phyloP scores from a whole-genome alignment of 2,888 invertebrate species.

The Invenusta paracnida region DNA sequence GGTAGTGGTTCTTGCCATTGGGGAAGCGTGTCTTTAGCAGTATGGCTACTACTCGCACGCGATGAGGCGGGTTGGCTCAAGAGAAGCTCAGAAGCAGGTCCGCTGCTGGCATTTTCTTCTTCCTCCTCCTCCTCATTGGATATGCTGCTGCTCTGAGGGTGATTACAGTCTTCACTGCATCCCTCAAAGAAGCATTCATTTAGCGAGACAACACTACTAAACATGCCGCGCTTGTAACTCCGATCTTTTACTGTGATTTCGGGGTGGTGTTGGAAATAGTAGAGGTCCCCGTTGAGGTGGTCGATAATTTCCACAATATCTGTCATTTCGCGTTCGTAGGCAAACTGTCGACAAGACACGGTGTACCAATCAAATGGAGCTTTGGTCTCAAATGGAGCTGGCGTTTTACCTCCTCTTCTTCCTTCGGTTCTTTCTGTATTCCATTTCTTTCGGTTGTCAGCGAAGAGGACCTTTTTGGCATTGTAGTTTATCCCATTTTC shows the following conservation, averaged over 20 bases:
- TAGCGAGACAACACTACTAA: conserved; percentile 25
- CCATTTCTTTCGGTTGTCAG: conserved; percentile 43
- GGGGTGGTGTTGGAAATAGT: conserved; percentile 46
- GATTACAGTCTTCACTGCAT: background rate
- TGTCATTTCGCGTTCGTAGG: conserved; percentile 51
- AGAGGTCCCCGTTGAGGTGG: conserved; percentile 51
- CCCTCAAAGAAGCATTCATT: conserved; percentile 25
- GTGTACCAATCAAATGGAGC: conserved; percentile 48
- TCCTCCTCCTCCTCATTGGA: too few species aligned
- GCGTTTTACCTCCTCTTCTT: too few species aligned
- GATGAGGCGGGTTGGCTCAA: too few species aligned
- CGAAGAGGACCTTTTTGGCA: conserved; percentile 29
- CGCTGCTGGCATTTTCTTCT: too few species aligned
- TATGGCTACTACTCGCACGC: too few species aligned
- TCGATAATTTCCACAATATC: conserved; percentile 57
- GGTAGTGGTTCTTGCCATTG: background rate
- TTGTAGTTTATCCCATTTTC: conserved; percentile 56
- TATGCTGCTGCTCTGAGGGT: too few species aligned
- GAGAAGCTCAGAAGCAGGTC: too few species aligned
- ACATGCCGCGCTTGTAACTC: conserved; percentile 25
- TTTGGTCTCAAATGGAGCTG: too few species aligned
- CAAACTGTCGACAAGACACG: conserved; percentile 55
- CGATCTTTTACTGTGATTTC: background rate
- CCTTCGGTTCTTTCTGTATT: too few species aligned
- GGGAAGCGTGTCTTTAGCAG: too few species aligned